A percentile compares a stretch with the other conserved stretches of the same genome.
phyloP scores from a whole-genome alignment of 2,113 vertebrate genomes.

The Perca flavescens region DNA sequence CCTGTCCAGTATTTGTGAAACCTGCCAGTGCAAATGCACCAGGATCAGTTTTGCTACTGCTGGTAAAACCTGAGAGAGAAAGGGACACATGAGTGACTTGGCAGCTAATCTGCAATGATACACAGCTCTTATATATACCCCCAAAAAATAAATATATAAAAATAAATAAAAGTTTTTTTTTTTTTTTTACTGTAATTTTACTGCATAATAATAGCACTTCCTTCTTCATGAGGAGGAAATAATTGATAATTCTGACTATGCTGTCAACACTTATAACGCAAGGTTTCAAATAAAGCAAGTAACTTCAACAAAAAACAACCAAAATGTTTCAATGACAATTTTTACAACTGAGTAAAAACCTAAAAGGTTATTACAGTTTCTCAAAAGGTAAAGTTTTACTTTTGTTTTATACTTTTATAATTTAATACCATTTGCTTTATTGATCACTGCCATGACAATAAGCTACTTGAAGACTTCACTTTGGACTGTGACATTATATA shows the following conservation, averaged over 20 bases:
- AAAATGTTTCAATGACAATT: background rate
- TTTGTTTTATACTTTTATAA: background rate
- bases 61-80: conserved; percentile 89
- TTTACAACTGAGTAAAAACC: background rate
- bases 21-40: conserved; percentile 99
- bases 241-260: background rate
- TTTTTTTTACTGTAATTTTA: background rate
- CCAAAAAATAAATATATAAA: too few relatives aligned
- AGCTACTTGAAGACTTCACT: background rate
- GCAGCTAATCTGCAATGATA: background rate
- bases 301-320: background rate
- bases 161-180: too few relatives aligned
- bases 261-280: background rate
- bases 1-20: conserved; percentile 97
- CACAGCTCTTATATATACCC: background rate
- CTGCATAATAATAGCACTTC: background rate
- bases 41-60: conserved; percentile 98
- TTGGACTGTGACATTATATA: background rate
- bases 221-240: conserved; percentile 5
- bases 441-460: background rate
- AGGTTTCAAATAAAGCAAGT: background rate
- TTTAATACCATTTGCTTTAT: background rate
- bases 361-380: background rate
- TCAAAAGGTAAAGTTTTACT: background rate
- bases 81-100: background rate